Evolutionary conservation across 2,888 invertebrate species (phyloP).

Genomic region (Lymantria monacha): DNA sequence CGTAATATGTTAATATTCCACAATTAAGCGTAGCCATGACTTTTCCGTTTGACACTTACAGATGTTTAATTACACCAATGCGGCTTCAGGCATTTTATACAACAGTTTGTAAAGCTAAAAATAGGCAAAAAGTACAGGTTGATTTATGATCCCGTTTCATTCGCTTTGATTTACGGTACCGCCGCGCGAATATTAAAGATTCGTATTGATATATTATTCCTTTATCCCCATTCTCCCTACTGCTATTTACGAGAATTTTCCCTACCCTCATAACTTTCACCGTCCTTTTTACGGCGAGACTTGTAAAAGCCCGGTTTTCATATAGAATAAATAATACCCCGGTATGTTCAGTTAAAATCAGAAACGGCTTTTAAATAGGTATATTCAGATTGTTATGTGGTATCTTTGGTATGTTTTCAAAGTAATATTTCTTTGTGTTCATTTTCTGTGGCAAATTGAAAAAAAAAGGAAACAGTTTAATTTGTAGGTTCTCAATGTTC

Average conservation of each 20-base stretch:
- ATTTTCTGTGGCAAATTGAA: background rate
- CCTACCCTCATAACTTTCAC: slow-evolving; percentile 78
- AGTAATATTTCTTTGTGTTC: slow-evolving; percentile 6
- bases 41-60: slow-evolving; percentile 7
- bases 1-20: background rate
- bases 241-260: slow-evolving; percentile 77
- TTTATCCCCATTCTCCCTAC: slow-evolving; percentile 77
- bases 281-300: slow-evolving; percentile 73
- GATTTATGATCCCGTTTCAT: slow-evolving; percentile 75
- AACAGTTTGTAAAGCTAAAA: slow-evolving; percentile 49
- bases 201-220: slow-evolving; percentile 82
- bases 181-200: slow-evolving; percentile 80
- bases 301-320: slow-evolving; percentile 69
- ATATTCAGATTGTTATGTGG: slow-evolving; percentile 9
- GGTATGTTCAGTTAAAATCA: slow-evolving; percentile 52
- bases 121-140: slow-evolving; percentile 49
- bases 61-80: slow-evolving; percentile 18
- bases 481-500: background rate
- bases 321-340: slow-evolving; percentile 56
- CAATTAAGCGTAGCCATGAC: slow-evolving; percentile 1
- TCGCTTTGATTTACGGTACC: slow-evolving; percentile 77
- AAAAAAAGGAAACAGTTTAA: background rate
- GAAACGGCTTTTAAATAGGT: slow-evolving; percentile 28
- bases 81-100: slow-evolving; percentile 29
- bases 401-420: slow-evolving; percentile 4